A percentile compares a stretch with the other conserved stretches of the same genome.
Evolutionary conservation across 2,888 invertebrate genomes (phyloP).

Genomic region (Chrysina gloriosa): DNA sequence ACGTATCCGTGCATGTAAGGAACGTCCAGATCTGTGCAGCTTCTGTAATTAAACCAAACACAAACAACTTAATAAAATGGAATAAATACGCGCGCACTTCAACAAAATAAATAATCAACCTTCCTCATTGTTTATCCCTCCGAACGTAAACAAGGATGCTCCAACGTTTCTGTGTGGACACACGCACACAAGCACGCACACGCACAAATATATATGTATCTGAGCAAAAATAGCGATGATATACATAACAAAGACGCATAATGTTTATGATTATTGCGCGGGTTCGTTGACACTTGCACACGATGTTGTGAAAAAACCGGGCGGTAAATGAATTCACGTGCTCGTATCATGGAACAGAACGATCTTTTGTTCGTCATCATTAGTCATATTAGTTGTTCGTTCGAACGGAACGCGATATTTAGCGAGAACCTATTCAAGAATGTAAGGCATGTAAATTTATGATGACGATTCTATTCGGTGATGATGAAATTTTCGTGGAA

Average conservation of each 20-base stretch:
- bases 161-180: not conserved
- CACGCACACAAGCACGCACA: not conserved
- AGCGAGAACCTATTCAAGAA: no score
- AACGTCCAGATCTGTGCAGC: not conserved
- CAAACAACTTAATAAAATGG: constrained; percentile 28
- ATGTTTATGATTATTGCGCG: constrained; percentile 36
- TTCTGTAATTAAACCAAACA: constrained; percentile 10
- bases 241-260: constrained; percentile 38
- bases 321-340: constrained; percentile 35
- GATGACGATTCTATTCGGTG: no score
- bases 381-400: constrained; percentile 2
- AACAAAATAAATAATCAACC: constrained; percentile 30
- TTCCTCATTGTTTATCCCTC: constrained; percentile 34
- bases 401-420: not conserved
- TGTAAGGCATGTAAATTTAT: no score
- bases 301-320: not conserved
- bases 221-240: constrained; percentile 35
- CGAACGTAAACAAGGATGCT: constrained; percentile 36
- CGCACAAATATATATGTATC: constrained; percentile 28
- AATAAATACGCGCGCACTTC: constrained; percentile 29
- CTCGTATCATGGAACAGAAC: constrained; percentile 16
- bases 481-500: no score
- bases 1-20: no score
- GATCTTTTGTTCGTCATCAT: constrained; percentile 10
- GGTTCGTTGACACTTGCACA: constrained; percentile 35